Evolutionary conservation across 1,140 invertebrate species (phyloP).

Genomic region (Caenorhabditis remanei): DNA sequence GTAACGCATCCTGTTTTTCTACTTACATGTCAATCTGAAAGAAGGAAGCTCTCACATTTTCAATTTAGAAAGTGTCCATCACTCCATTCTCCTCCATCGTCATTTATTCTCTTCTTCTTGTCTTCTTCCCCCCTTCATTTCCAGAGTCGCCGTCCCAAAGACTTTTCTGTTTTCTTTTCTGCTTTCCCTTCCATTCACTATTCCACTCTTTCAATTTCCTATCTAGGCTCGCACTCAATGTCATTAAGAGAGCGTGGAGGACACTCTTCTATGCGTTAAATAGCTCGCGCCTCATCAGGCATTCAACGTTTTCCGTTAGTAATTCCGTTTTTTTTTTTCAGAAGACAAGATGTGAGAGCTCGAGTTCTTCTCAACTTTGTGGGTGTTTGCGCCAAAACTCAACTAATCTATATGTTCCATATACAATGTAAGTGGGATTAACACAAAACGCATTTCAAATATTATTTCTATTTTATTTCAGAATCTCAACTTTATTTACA

Average conservation of each 20-base stretch:
- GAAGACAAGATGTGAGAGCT: constrained; percentile 41
- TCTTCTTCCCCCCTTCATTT: too few species aligned
- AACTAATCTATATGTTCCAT: not conserved
- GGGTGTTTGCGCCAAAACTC: not conserved
- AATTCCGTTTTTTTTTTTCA: not conserved
- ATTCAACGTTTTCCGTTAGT: constrained; percentile 41
- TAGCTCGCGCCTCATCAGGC: constrained; percentile 19
- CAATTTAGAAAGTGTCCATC: constrained; percentile 5
- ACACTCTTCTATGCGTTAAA: not conserved
- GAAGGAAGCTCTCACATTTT: not conserved
- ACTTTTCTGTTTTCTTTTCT: too few species aligned
- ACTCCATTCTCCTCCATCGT: not conserved
- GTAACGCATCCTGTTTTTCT: not conserved
- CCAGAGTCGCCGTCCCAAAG: too few species aligned
- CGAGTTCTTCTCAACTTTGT: constrained; percentile 4
- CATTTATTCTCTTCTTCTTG: not conserved
- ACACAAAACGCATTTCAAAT: too few species aligned
- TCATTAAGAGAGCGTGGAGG: constrained; percentile 18
- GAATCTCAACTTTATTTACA: not conserved
- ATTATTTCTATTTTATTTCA: too few species aligned
- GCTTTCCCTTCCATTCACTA: too few species aligned
- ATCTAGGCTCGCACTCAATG: not conserved
- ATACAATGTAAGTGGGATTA: not conserved
- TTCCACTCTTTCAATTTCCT: not conserved
- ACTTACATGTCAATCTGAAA: not conserved